phyloP scores from a whole-genome alignment of 2,113 vertebrate genomes.

The Litocranius walleri region DNA sequence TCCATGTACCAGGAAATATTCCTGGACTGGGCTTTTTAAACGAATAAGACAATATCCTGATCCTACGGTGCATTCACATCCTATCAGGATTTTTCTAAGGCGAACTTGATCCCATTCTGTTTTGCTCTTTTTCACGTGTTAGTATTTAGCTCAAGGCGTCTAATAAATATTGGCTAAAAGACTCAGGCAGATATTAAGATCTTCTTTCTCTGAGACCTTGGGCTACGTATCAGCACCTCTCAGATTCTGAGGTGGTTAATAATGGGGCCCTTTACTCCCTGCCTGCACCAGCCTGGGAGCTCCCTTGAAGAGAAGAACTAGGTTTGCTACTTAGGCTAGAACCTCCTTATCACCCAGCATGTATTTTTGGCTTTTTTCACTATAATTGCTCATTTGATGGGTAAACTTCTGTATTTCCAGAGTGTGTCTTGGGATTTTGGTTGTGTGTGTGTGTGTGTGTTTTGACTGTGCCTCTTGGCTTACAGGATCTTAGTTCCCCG shows the following conservation, averaged over 20 bases:
- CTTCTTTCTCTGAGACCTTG: not conserved
- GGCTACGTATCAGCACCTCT: not conserved
- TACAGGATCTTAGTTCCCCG: not conserved
- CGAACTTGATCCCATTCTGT: not conserved
- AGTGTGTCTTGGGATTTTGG: not conserved
- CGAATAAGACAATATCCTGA: not conserved
- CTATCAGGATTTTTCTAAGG: not conserved
- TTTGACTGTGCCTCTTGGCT: not conserved
- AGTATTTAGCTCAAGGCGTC: not conserved
- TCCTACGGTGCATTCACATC: not conserved
- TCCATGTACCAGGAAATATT: not conserved
- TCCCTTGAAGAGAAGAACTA: constrained; percentile 43
- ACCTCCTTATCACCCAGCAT: not conserved
- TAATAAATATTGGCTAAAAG: not conserved
- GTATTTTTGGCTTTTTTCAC: not conserved
- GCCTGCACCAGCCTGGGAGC: not conserved
- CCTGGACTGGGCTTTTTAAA: not conserved
- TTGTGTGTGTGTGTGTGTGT: not conserved
- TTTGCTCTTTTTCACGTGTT: not conserved
- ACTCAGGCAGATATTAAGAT: not conserved
- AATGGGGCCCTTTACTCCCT: not conserved
- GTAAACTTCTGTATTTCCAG: not conserved
- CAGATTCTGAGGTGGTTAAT: not conserved
- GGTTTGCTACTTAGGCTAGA: not conserved
- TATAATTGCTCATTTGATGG: not conserved